A percentile compares a stretch with the other conserved stretches of the same genome.
Evolutionary conservation across 2,797 vertebrate genomes (phyloP).

Genomic region (Pteropus rufus): DNA sequence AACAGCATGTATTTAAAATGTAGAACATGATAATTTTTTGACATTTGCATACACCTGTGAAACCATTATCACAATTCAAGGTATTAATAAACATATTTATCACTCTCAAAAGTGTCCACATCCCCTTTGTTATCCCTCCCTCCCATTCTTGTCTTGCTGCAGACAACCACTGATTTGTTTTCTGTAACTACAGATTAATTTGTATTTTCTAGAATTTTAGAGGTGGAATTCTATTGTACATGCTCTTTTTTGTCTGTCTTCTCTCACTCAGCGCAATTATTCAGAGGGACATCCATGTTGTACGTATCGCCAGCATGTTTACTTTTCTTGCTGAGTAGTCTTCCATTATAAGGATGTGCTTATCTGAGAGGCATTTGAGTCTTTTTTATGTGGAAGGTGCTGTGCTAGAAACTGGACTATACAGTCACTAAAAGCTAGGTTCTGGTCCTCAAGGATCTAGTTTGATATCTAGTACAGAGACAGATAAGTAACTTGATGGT

Average conservation of each 20-base stretch:
- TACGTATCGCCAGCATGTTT: neutral
- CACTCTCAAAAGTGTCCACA: neutral
- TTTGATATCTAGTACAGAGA: neutral
- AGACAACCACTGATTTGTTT: neutral
- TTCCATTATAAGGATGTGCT: neutral
- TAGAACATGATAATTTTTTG: neutral
- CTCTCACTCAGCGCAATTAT: neutral
- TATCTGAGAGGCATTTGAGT: neutral
- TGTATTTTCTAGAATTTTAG: conserved; percentile 19
- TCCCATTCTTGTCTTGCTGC: neutral
- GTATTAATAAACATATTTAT: neutral
- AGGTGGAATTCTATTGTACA: neutral
- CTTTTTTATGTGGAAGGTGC: neutral
- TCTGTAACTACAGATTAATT: neutral
- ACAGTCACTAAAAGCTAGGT: neutral
- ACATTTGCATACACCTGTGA: neutral
- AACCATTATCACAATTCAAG: neutral
- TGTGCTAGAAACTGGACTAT: neutral
- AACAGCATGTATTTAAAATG: conserved; percentile 7
- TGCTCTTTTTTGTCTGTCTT: neutral
- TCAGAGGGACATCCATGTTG: neutral
- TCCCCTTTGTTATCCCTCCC: neutral
- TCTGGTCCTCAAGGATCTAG: neutral
- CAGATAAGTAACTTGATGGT: neutral
- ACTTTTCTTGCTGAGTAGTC: neutral